Evolutionary conservation across 2,797 vertebrate genomes (phyloP).

Genomic region (Gouania willdenowi): DNA sequence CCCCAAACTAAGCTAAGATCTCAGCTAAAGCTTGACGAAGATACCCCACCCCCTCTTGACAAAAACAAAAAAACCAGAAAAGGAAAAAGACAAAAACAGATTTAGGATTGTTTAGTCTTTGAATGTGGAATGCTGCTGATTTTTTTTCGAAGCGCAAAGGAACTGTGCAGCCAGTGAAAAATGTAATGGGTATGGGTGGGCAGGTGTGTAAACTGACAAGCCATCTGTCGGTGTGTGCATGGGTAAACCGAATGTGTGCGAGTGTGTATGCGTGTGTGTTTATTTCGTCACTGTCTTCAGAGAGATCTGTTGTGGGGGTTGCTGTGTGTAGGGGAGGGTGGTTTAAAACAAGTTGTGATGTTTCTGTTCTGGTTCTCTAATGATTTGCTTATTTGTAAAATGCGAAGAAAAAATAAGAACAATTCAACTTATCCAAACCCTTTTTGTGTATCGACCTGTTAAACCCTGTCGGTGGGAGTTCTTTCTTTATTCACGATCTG

Average conservation of each 20-base stretch:
- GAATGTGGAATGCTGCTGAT: conserved; percentile 67
- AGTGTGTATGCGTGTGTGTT: conserved; percentile 16
- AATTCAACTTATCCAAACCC: conserved; percentile 30
- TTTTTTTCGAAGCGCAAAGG: conserved; percentile 24
- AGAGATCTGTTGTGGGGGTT: conserved; percentile 48
- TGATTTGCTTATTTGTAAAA: conserved; percentile 55
- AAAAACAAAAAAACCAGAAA: conserved; percentile 6
- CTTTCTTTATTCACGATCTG: conserved; percentile 12
- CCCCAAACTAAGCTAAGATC: conserved; percentile 28
- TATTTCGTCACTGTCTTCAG: conserved; percentile 68
- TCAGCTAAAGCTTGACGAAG: not conserved
- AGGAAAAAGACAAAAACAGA: conserved; percentile 31
- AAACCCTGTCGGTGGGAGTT: conserved; percentile 21
- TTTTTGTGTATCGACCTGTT: conserved; percentile 31
- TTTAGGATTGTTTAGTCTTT: conserved; percentile 49
- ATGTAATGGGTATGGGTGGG: conserved; percentile 30
- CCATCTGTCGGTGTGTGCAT: conserved; percentile 20
- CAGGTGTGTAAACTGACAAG: conserved; percentile 42
- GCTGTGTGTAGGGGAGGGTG: conserved; percentile 39
- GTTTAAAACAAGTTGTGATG: conserved; percentile 31
- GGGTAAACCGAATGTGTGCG: not conserved
- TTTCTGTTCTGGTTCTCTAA: conserved; percentile 49
- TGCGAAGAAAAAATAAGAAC: conserved; percentile 40
- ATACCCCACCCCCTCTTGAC: not conserved
- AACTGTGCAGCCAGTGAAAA: conserved; percentile 28